Evolutionary conservation across 2,113 vertebrate species (phyloP).

Genomic region (Cynoglossus semilaevis): DNA sequence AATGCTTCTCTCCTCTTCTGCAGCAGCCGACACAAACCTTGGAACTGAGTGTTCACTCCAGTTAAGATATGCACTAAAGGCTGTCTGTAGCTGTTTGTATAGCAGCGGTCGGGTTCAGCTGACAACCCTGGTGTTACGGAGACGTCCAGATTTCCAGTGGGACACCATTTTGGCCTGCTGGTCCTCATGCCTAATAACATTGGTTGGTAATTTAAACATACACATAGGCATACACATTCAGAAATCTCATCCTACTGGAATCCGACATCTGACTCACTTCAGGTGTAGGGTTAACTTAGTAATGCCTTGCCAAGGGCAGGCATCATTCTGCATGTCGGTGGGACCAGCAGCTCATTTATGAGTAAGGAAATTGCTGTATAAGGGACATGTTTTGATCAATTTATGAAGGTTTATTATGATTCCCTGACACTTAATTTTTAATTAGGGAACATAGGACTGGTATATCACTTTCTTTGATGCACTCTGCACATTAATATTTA

Average conservation of each 20-base stretch:
- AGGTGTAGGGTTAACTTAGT: background rate
- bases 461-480: too few species aligned
- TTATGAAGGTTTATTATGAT: too few species aligned
- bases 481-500: too few species aligned
- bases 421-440: too few species aligned
- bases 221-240: background rate
- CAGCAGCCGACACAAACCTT: slow-evolving; percentile 15
- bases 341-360: too few species aligned
- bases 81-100: background rate
- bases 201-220: background rate
- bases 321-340: background rate
- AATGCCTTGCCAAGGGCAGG: background rate
- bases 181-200: background rate
- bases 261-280: background rate
- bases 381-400: too few species aligned
- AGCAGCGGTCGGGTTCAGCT: background rate
- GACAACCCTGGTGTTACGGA: background rate
- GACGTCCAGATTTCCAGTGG: too few species aligned
- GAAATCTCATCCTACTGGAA: background rate
- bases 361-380: too few species aligned
- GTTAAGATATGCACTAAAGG: slow-evolving; percentile 7
- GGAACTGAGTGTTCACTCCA: slow-evolving; percentile 16
- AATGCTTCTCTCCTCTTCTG: slow-evolving; percentile 12
- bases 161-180: background rate
- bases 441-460: too few species aligned